Evolutionary conservation across 2,888 invertebrate genomes (phyloP), one percentile per base, ranked within the genome.

Genomic region (Meta bourneti): DNA sequence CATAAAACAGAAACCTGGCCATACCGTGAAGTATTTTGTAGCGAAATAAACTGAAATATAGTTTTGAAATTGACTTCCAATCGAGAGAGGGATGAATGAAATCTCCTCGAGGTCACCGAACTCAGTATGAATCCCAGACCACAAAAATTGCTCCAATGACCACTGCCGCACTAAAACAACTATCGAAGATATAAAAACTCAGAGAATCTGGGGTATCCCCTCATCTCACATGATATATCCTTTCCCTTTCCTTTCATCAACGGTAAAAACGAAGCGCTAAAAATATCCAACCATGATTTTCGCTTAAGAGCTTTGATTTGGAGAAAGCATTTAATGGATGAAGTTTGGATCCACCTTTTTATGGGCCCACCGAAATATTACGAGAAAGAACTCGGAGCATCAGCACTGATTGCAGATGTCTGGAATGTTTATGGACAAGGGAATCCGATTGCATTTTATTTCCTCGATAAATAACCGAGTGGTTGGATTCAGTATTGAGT

Each of bases 251-350:
- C 11, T 61, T 61, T 9, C 7, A 6, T 9, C 61, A 61, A 61
- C 11, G 61, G 61, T 11, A 9, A 61, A 61, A 61, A 61, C 61
- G 75, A 61, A 48, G 74, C 54, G 34, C 84, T 61, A 75, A 75
- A 84, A 84, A 84, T 84, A 75, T 48, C 16, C 71, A 7, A 6
- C 51, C 34, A 75, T 52, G 71, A 71, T 87, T 54, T 72, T 79
- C 19, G 49, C 16, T 72, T 20, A 61, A 86, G 48, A 79, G 52
- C 8, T 72, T n/a, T 34, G 79, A 87, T 87, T 54, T 34, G 48
- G 52, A 52, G 72, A 79, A 79, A 5, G 49, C 71, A 71, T 79
- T 72, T 79, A 61, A 34, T 9, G 70, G 48, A 75, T 48, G 75
- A 75, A 75, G 49, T 34, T 48, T 7, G 48, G 75, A 16, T 34